Evolutionary conservation across 2,888 invertebrate genomes (phyloP).

Genomic region (Lamellibrachia columna): DNA sequence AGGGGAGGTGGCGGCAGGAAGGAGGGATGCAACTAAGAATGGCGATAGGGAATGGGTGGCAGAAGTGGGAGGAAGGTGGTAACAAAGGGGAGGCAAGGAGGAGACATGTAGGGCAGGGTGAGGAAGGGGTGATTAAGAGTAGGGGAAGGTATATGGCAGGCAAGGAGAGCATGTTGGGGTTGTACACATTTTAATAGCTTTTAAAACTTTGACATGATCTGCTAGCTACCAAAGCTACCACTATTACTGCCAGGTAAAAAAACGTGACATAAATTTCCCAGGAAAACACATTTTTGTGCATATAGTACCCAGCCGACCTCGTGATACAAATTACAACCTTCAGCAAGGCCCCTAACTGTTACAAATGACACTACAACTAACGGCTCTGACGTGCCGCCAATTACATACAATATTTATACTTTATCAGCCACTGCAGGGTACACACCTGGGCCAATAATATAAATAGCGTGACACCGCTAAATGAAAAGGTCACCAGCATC

Average conservation of each 20-base stretch:
- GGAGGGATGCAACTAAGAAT: too few species aligned
- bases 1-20: too few species aligned
- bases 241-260: neutral
- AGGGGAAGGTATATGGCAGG: too few species aligned
- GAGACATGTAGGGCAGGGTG: too few species aligned
- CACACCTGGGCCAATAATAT: neutral
- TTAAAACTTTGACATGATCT: too few species aligned
- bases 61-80: too few species aligned
- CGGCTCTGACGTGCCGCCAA: neutral
- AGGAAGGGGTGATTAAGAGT: too few species aligned
- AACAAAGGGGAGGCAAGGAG: too few species aligned
- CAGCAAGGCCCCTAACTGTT: neutral
- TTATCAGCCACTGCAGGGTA: neutral
- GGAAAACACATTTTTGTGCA: neutral
- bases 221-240: too few species aligned
- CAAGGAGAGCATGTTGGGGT: too few species aligned
- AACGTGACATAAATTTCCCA: neutral
- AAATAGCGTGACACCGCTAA: neutral
- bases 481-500: neutral
- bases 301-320: neutral
- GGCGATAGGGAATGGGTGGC: too few species aligned
- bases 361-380: neutral
- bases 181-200: too few species aligned
- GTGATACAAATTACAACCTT: neutral
- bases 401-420: conserved; percentile 9